Evolutionary conservation across 1,140 invertebrate species (phyloP).

Genomic region (Melitaea cinxia): DNA sequence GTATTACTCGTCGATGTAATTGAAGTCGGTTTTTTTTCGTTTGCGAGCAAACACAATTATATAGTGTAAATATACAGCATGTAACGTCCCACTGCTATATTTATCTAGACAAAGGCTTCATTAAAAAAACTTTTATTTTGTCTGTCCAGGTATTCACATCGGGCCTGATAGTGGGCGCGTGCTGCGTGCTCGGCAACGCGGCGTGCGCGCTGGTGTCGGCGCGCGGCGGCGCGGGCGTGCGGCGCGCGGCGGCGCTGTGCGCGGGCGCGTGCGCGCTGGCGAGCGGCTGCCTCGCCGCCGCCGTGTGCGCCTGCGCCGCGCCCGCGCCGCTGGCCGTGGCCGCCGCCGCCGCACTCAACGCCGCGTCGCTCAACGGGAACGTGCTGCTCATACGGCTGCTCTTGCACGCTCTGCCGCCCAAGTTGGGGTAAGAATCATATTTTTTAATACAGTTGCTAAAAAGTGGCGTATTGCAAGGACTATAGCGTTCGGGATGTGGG

Average conservation of each 20-base stretch:
- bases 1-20: too few relatives aligned
- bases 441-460: too few relatives aligned
- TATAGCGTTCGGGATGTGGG: too few relatives aligned
- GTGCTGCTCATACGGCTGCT: conserved; percentile 64
- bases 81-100: too few relatives aligned
- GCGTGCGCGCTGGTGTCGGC: conserved; percentile 56
- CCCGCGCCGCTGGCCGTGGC: conserved; percentile 52
- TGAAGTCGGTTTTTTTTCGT: too few relatives aligned
- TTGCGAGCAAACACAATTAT: too few relatives aligned
- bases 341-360: conserved; percentile 62
- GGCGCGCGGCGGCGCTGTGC: conserved; percentile 53
- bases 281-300: conserved; percentile 51
- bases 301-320: conserved; percentile 54
- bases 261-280: conserved; percentile 58
- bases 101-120: too few relatives aligned
- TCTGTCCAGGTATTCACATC: conserved; percentile 64
- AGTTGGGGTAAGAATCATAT: conserved; percentile 54
- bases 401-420: conserved; percentile 65
- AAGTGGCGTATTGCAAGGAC: too few relatives aligned
- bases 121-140: neutral
- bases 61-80: too few relatives aligned
- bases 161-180: conserved; percentile 66
- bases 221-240: conserved; percentile 54
- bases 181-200: conserved; percentile 65
- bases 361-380: conserved; percentile 69